Evolutionary conservation across 1,140 invertebrate genomes (phyloP), one percentile per base, ranked within the genome.

Genomic region (Camponotus floridanus): DNA sequence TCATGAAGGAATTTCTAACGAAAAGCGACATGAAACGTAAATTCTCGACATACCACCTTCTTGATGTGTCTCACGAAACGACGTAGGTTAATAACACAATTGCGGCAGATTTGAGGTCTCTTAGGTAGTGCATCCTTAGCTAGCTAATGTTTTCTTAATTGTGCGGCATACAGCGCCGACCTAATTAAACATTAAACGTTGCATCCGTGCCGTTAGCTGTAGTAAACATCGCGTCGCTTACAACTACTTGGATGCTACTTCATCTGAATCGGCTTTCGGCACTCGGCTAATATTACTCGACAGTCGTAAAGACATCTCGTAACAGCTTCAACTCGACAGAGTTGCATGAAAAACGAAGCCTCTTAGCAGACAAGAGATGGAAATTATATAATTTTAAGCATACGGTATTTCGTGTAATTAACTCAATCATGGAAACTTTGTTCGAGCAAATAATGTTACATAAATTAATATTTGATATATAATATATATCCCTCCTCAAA

Each of bases 401-500:
- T 36, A 84, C 76, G 81, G 87, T 76, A 73, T 89, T 89, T 87
- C 80, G 68, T 62, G 61, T 88, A 88, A 90, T 90, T 89, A 90
- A 88, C 55, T 80, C 76, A 48, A 78, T 68, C 64, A 89, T 73
- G 26, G 87, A 57, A 89, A 83, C 86, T 89, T 45, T 57, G 61
- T 81, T 89, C 87, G 64, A 33, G 45, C 18, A 21, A 13, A 11
- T 31, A 42, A 79, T n/a, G 67, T 65, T 51, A 70, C 39, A 3
- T 7, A 33, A 61, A 31, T 8, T 64, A 83, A 45, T 36, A 39
- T 78, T 42, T 55, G 26, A 7, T 21, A 15, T 0, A 39, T 26
- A 9, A 48, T 5, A 1, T 51, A 18, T 51, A 31, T 39, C 57
- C 33, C 7, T 85, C 62, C 7, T 85, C 48, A 62, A 89, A 81